phyloP scores from a whole-genome alignment of 1,140 invertebrate species.

The Aporrectodea caliginosa region DNA sequence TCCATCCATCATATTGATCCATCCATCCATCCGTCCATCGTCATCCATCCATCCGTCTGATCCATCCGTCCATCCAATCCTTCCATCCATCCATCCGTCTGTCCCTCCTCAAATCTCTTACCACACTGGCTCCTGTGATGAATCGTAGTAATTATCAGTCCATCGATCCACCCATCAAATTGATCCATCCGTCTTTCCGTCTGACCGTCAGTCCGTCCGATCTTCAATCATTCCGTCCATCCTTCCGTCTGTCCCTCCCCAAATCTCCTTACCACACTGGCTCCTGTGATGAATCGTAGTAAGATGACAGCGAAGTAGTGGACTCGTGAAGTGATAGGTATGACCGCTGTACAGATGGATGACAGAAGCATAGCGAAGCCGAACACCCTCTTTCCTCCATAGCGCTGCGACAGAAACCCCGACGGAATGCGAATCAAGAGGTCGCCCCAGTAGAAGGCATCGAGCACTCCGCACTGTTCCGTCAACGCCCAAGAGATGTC shows the following conservation, averaged over 20 bases:
- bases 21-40: too few relatives aligned
- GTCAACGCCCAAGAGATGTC: conserved; percentile 49
- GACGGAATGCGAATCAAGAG: conserved; percentile 52
- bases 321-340: conserved; percentile 43
- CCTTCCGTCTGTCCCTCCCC: not conserved
- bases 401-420: conserved; percentile 49
- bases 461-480: conserved; percentile 47
- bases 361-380: conserved; percentile 44
- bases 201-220: too few relatives aligned
- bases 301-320: conserved; percentile 45
- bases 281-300: conserved; percentile 46
- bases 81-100: too few relatives aligned
- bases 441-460: conserved; percentile 56
- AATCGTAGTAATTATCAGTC: too few relatives aligned
- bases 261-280: conserved; percentile 44
- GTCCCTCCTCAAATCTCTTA: too few relatives aligned
- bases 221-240: too few relatives aligned
- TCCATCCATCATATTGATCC: too few relatives aligned
- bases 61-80: too few relatives aligned
- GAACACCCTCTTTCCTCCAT: conserved; percentile 51
- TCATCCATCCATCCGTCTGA: too few relatives aligned
- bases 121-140: too few relatives aligned
- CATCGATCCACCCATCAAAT: too few relatives aligned
- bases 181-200: too few relatives aligned
- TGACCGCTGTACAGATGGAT: conserved; percentile 42